Conservation (phyloP, 2,113 vertebrate genomes). For the Amphiprion percula region DNA sequence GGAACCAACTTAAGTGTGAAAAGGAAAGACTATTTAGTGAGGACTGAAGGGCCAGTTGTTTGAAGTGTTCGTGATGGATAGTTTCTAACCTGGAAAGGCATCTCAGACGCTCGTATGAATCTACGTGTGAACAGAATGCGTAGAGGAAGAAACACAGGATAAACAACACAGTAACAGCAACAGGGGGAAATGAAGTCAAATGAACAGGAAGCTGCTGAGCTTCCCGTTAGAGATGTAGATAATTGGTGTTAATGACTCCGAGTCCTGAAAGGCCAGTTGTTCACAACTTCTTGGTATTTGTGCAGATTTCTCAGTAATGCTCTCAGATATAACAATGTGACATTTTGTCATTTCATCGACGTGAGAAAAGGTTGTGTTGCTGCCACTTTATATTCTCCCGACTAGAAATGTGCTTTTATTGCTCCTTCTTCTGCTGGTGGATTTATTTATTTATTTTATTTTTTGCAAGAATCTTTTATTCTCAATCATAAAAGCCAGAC, state of each 20-base stretch:
- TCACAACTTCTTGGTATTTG: conserved; percentile 71
- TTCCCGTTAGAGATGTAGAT: conserved; percentile 79
- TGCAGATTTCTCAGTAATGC: conserved; percentile 45
- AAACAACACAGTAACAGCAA: conserved; percentile 81
- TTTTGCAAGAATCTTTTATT: conserved; percentile 32
- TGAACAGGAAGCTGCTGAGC: conserved; percentile 80
- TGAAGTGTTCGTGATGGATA: conserved; percentile 71
- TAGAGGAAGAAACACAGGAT: conserved; percentile 79
- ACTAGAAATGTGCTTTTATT: conserved; percentile 12
- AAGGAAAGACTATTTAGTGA: conserved; percentile 59
- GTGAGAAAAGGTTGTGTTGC: conserved; percentile 21
- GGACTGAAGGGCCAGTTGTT: conserved; percentile 55
- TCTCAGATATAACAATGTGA: conserved; percentile 54
- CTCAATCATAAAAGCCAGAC: conserved; percentile 57
- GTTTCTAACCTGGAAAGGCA: conserved; percentile 51
- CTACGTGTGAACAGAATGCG: conserved; percentile 79
- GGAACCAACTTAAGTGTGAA: conserved; percentile 81
- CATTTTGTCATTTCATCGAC: conserved; percentile 54
- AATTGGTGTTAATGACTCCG: conserved; percentile 80
- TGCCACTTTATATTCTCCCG: conserved; percentile 31
- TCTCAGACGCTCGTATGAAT: conserved; percentile 65
- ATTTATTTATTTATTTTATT: conserved; percentile 1
- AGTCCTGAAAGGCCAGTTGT: conserved; percentile 63
- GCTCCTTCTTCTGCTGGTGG: not conserved
- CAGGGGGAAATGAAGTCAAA: conserved; percentile 83